Conservation (phyloP, 2,888 invertebrate species). For the Ectropis crepuscularia region DNA sequence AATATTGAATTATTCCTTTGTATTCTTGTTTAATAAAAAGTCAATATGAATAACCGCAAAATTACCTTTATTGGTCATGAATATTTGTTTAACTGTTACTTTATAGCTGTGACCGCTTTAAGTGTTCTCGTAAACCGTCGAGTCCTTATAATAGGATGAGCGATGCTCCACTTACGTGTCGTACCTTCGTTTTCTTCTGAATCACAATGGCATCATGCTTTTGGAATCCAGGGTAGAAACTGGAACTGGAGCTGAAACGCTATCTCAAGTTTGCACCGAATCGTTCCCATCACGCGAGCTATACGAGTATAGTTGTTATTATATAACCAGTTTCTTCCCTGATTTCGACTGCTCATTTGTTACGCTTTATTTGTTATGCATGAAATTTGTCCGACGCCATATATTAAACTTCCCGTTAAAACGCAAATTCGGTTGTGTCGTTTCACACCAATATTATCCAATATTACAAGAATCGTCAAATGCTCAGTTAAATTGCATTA, state of each 20-base stretch:
- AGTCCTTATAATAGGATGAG: conserved; percentile 14
- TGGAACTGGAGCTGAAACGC: conserved; percentile 7
- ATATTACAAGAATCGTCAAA: background rate
- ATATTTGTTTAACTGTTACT: conserved; percentile 42
- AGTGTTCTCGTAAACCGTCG: conserved; percentile 24
- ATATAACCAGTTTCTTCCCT: background rate
- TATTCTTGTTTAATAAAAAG: background rate
- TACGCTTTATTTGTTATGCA: background rate
- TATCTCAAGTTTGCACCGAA: too few species aligned
- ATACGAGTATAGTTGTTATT: too few species aligned
- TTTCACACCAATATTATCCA: background rate
- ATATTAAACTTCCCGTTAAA: background rate
- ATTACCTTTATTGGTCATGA: conserved; percentile 36
- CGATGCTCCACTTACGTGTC: conserved; percentile 11
- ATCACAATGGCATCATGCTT: conserved; percentile 22
- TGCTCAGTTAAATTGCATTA: conserved; percentile 54
- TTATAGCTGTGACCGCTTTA: conserved; percentile 34
- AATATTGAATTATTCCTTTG: background rate
- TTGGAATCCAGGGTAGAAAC: conserved; percentile 18
- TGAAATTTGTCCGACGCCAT: background rate
- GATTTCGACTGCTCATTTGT: background rate
- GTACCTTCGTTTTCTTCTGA: conserved; percentile 22
- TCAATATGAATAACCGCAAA: conserved; percentile 11
- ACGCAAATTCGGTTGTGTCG: background rate
- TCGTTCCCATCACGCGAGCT: too few species aligned